Conservation (phyloP, 2,888 invertebrate species). For the Arctia plantaginis region DNA sequence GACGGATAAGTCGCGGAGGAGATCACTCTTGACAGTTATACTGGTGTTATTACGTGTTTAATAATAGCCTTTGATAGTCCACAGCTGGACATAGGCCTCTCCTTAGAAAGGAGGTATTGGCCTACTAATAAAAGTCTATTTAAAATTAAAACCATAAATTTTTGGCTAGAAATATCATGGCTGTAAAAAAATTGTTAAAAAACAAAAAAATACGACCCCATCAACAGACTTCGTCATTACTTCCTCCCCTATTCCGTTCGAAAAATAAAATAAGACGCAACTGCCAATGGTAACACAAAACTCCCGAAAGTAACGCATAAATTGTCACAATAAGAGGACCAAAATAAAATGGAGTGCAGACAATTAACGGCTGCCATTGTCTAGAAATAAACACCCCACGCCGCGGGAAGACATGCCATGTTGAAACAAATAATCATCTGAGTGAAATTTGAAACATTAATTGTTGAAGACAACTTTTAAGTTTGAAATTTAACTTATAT, state of each 20-base stretch:
- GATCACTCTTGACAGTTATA: no score
- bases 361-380: slow-evolving; percentile 68
- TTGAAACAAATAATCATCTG: slow-evolving; percentile 52
- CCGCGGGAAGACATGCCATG: slow-evolving; percentile 46
- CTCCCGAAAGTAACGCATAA: slow-evolving; percentile 44
- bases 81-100: no score
- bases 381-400: slow-evolving; percentile 59
- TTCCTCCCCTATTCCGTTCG: slow-evolving; percentile 18
- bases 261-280: slow-evolving; percentile 40
- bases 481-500: background rate
- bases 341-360: slow-evolving; percentile 61
- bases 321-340: slow-evolving; percentile 54
- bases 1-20: no score
- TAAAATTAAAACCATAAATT: background rate
- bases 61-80: no score
- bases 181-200: no score
- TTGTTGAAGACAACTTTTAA: background rate
- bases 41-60: no score
- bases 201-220: background rate
- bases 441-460: slow-evolving; percentile 39
- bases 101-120: no score
- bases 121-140: background rate
- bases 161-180: background rate
- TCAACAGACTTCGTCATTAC: slow-evolving; percentile 10
- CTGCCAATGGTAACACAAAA: slow-evolving; percentile 51